Evolutionary conservation across 2,888 invertebrate species (phyloP).

Genomic region (Melanotus villosus): DNA sequence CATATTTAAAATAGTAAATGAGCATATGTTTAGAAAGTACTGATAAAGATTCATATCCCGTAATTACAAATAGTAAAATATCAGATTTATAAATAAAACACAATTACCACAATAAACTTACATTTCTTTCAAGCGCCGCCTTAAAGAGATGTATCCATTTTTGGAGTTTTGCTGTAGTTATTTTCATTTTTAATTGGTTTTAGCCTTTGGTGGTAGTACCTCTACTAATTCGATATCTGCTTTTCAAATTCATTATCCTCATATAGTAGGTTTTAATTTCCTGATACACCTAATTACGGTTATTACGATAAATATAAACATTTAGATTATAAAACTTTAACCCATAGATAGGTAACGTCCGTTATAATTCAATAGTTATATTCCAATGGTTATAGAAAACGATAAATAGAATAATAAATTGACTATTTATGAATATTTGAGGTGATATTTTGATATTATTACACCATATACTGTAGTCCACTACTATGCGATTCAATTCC

Average conservation of each 20-base stretch:
- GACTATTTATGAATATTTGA: slow-evolving; percentile 48
- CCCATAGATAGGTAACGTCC: slow-evolving; percentile 14
- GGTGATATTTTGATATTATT: slow-evolving; percentile 49
- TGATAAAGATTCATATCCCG: no score
- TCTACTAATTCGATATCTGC: background rate
- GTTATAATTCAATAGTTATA: slow-evolving; percentile 33
- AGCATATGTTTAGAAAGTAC: no score
- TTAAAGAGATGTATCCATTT: no score
- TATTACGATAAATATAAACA: slow-evolving; percentile 1
- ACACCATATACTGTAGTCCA: slow-evolving; percentile 37
- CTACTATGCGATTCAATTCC: slow-evolving; percentile 41
- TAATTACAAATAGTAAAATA: no score
- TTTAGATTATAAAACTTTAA: background rate
- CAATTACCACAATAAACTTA: no score
- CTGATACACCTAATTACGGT: background rate
- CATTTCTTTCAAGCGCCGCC: no score
- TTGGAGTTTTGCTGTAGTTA: no score
- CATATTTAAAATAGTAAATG: no score
- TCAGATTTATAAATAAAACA: no score
- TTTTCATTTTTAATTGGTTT: no score
- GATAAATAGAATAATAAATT: slow-evolving; percentile 48
- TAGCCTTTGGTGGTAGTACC: no score
- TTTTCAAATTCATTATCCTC: background rate
- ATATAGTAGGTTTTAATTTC: background rate
- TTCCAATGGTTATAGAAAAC: slow-evolving; percentile 44